phyloP scores from a whole-genome alignment of 2,888 invertebrate species.

The Hoplodrina blanda region DNA sequence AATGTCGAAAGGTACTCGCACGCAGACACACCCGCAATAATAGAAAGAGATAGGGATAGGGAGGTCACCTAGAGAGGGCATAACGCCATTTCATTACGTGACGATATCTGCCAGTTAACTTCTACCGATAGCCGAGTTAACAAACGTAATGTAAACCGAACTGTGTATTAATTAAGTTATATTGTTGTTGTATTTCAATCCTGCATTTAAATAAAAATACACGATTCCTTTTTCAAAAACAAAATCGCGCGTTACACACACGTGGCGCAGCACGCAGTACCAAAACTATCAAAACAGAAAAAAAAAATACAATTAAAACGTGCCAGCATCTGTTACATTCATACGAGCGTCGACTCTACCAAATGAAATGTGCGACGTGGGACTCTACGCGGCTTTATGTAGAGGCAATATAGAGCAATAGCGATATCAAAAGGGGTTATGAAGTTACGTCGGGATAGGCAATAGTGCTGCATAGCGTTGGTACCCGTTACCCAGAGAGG shows the following conservation, averaged over 20 bases:
- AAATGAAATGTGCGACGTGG: constrained; percentile 37
- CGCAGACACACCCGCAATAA: too few species aligned
- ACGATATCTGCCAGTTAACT: too few species aligned
- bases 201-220: not conserved
- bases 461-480: not conserved
- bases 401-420: constrained; percentile 37
- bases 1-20: too few species aligned
- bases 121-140: too few species aligned
- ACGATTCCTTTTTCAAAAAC: not conserved
- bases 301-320: constrained; percentile 38
- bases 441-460: constrained; percentile 12
- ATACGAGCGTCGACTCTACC: constrained; percentile 21
- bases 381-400: constrained; percentile 29
- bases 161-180: too few species aligned
- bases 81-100: too few species aligned
- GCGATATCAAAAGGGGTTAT: constrained; percentile 29
- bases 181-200: too few species aligned
- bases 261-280: constrained; percentile 12
- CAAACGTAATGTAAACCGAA: too few species aligned
- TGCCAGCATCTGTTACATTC: constrained; percentile 48
- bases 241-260: constrained; percentile 6
- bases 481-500: not conserved
- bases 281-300: constrained; percentile 26
- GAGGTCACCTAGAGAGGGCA: too few species aligned
- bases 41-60: too few species aligned